Base-by-base conservation (phyloP, 2,113 vertebrate genomes). In the Perca fluviatilis region DNA sequence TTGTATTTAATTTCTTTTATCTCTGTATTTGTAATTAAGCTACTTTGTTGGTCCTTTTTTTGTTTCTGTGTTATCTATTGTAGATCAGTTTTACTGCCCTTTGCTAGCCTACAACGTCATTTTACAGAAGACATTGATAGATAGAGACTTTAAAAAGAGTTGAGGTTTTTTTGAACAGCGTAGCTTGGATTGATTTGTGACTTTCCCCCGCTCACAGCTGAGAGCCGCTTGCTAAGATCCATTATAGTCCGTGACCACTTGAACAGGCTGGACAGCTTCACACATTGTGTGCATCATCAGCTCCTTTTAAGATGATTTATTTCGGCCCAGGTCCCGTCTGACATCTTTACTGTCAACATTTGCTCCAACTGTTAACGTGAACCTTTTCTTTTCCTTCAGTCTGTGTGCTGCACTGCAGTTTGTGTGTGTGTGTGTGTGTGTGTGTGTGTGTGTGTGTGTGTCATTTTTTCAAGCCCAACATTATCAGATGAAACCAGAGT, bases 301-400 rank as follows among this genome's bases (percentile, higher is more conserved):
- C 63, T 68, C 65, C 74, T 76, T 76, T 61, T 50, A 7, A 30
- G 54, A 77, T 75, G 86, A 90, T 86, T 83, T 86, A 78, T 73
- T 63, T 63, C 56, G 7, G 53, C 61, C 67, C 80, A 33, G 50
- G 58, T 72, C 58, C 63, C 2, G 25, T 76, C 72, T 86, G 75
- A 77, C 68, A 0, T 80, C 70, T 90, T 86, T 80, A 87, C 62
- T 36, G 30, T 65, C 77, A 73, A 68, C 80, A 79, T 82, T 83
- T 77, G 72, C 16, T 51, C 46, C 23, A 4, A 60, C 76, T 74
- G 80, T 71, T 75, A 79, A 83, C 72, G 65, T 36, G 74, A 69
- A n/a, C 27, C n/a, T 61, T 72, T 69, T 58, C 21, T 72, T 43
- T 43, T 11, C 2, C 2, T 30, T 64, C 4, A 19, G 62, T 65